phyloP scores from a whole-genome alignment of 2,888 invertebrate genomes.

The Hofmannophila pseudospretella region DNA sequence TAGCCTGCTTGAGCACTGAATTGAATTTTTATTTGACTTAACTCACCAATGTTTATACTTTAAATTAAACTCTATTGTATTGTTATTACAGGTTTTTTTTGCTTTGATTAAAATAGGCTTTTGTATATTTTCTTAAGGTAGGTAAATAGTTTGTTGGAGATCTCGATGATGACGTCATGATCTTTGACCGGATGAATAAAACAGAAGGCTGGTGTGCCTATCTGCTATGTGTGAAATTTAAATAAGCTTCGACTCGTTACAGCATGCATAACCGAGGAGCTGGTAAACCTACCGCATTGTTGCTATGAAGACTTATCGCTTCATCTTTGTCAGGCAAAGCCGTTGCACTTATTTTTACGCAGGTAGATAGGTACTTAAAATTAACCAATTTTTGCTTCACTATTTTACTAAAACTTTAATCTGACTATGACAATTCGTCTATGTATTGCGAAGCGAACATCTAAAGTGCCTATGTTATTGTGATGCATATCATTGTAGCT shows the following conservation, averaged over 20 bases:
- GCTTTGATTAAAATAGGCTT: no score
- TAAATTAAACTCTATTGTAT: no score
- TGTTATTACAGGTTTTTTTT: no score
- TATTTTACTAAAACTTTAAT: no score
- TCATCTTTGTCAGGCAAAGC: constrained; percentile 12
- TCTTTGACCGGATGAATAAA: constrained; percentile 46
- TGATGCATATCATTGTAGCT: no score
- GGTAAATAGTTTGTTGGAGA: background rate
- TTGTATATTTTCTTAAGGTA: no score
- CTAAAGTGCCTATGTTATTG: no score
- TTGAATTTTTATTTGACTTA: constrained; percentile 54
- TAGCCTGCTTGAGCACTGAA: constrained; percentile 34
- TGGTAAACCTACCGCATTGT: constrained; percentile 7
- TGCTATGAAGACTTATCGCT: constrained; percentile 11
- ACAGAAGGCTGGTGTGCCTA: constrained; percentile 34
- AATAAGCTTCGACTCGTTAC: constrained; percentile 31
- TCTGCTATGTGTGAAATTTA: constrained; percentile 43
- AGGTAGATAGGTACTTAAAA: no score
- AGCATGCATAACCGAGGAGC: constrained; percentile 22
- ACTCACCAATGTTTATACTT: no score
- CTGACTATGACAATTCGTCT: no score
- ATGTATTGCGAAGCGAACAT: no score
- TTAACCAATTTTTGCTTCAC: no score
- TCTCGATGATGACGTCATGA: constrained; percentile 42
- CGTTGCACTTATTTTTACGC: constrained; percentile 5